phyloP scores from a whole-genome alignment of 64 coral and sea anemone species.

The Montipora cactus region DNA sequence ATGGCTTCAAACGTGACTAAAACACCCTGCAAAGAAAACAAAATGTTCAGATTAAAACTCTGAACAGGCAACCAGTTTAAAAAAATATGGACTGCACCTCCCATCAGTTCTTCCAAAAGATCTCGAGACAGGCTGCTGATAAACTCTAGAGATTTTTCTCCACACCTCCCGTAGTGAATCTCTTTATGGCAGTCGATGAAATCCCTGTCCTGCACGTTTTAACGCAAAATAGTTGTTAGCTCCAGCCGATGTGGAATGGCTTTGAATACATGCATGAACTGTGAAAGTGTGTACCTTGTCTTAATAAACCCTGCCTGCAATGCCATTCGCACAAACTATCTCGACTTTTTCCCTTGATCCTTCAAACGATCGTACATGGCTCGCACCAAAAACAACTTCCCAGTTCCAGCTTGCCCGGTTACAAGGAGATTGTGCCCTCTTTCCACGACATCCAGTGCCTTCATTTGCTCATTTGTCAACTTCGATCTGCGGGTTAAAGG shows the following conservation, averaged over 20 bases:
- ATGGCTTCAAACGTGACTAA: not conserved
- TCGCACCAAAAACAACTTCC: slow-evolving; percentile 36
- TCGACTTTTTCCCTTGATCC: not conserved
- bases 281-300: not conserved
- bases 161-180: slow-evolving; percentile 2
- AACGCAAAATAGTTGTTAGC: not conserved
- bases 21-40: slow-evolving; percentile 14
- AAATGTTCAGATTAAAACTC: slow-evolving; percentile 20
- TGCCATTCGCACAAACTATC: slow-evolving; percentile 55
- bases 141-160: not conserved
- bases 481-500: too few species aligned
- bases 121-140: slow-evolving; percentile 6
- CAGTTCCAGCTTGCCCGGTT: slow-evolving; percentile 46
- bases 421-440: slow-evolving; percentile 38
- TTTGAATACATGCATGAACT: slow-evolving; percentile 14
- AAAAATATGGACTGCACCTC: slow-evolving; percentile 22
- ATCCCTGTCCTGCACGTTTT: slow-evolving; percentile 10
- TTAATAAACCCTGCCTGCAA: slow-evolving; percentile 19
- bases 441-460: not conserved
- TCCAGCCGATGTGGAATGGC: slow-evolving; percentile 44
- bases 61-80: slow-evolving; percentile 20
- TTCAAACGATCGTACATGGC: not conserved
- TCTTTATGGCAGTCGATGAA: slow-evolving; percentile 41
- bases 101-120: not conserved
- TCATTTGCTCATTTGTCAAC: slow-evolving; percentile 5